Evolutionary conservation across 2,113 vertebrate species (phyloP), one percentile per base, ranked within the genome.

Genomic region (Ornithorhynchus anatinus): DNA sequence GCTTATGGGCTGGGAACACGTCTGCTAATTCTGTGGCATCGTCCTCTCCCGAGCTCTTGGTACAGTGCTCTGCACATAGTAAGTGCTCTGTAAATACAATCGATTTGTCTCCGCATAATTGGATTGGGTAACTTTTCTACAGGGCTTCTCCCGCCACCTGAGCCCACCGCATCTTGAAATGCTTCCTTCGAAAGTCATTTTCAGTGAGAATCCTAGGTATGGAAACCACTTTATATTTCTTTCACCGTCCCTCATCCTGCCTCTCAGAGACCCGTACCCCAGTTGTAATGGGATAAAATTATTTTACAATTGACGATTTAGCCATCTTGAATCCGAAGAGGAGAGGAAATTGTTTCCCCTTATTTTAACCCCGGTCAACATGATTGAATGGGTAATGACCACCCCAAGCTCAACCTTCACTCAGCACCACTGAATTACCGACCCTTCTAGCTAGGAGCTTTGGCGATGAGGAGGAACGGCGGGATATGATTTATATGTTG

Each of bases 401-500:
- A 86, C 58, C 38, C 11, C 40, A 25, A 35, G 5, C 14, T 36
- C 72, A 79, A 65, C 80, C 48, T 59, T 57, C 60, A 70, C 25
- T 79, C 40, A 53, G 54, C 27, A 76, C 29, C 56, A 23, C 61
- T 72, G 66, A 87, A 70, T 86, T 86, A 81, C 78, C 43, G 82
- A 20, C 35, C 51, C 57, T 90, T 78, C 53, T 59, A 81, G 61
- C 52, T 71, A 77, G 85, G 64, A 59, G 47, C 32, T 52, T 70
- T 69, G 43, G 69, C 71, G 60, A 56, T 44, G 35, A 65, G 62
- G 38, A 61, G 58, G 64, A 84, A 85, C 35, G 77, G 53, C 33
- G 51, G 48, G 70, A 68, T 80, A 83, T 77, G 80, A 89, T 85
- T 91, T 87, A 77, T 79, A 80, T 82, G 58, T 62, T 86, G 59